Percentiles rank a stretch among this genome's conserved stretches.
These are phyloP conservation scores for Rhabdophis nuchalis DNA, from an alignment of 2,797 vertebrate genomes.

Conservation along the genomic window DNA sequence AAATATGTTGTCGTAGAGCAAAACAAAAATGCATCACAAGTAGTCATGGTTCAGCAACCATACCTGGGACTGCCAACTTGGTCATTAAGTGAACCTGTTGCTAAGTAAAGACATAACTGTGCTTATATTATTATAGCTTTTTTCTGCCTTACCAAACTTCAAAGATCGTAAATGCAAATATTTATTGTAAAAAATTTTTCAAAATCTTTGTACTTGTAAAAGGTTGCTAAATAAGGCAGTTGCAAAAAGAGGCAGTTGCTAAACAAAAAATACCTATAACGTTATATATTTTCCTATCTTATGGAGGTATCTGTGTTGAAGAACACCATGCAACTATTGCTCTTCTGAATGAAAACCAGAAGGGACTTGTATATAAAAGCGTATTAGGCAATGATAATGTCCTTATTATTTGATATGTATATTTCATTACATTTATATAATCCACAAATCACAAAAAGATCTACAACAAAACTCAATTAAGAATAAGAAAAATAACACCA, in stretches of 20 bases:
- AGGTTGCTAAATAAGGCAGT: background rate
- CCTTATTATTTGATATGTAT: background rate
- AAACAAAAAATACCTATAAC: background rate
- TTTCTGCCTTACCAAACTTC: background rate
- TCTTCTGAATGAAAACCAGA: background rate
- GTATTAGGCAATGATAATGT: background rate
- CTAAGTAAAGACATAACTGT: background rate
- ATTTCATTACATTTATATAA: background rate
- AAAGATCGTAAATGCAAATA: background rate
- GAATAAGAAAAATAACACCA: background rate
- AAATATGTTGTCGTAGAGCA: background rate
- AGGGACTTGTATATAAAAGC: background rate
- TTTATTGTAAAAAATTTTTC: background rate
- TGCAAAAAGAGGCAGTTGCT: background rate
- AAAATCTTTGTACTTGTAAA: background rate
- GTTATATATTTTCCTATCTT: background rate
- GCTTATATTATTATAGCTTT: background rate
- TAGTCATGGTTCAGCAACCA: background rate
- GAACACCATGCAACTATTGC: background rate
- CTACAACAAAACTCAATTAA: background rate
- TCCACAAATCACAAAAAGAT: background rate
- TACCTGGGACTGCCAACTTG: background rate
- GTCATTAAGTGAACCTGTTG: background rate
- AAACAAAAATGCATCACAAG: background rate
- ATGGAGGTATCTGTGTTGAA: background rate